phyloP scores from a whole-genome alignment of 1,140 invertebrate species.

The Drosophila novamexicana region DNA sequence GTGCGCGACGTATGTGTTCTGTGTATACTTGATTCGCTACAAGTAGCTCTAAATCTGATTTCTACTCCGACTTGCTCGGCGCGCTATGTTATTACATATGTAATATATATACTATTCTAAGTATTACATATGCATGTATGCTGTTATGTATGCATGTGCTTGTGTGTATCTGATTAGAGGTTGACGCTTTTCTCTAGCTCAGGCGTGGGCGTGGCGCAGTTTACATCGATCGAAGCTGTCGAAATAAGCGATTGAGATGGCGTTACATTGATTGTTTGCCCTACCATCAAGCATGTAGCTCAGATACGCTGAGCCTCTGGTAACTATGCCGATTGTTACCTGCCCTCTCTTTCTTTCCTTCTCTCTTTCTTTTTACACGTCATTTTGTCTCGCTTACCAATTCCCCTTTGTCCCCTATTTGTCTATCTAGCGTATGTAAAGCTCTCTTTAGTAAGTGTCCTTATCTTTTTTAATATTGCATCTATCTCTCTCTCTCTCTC shows the following conservation, averaged over 20 bases:
- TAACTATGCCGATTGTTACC: conserved; percentile 1
- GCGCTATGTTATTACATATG: background rate
- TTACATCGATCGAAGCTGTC: background rate
- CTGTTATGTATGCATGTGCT: background rate
- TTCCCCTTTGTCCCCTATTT: background rate
- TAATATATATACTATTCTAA: background rate
- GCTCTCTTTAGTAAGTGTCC: background rate
- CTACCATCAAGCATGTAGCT: conserved; percentile 19
- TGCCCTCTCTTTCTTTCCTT: background rate
- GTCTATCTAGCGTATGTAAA: background rate
- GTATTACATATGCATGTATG: conserved; percentile 1
- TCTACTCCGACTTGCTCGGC: conserved; percentile 15
- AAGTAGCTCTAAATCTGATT: conserved; percentile 17
- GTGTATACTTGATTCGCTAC: background rate
- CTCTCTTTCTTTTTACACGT: conserved; percentile 1
- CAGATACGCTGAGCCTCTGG: conserved; percentile 6
- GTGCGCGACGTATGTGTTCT: background rate
- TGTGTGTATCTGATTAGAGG: background rate
- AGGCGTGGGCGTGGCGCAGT: background rate
- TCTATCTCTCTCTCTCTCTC: background rate
- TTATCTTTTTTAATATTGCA: background rate
- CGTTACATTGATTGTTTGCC: conserved; percentile 36
- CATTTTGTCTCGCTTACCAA: no score
- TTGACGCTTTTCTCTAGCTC: background rate
- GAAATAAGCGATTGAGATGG: background rate